A percentile compares a stretch with the other conserved stretches of the same genome.
These are phyloP conservation scores for Neolamprologus longior DNA, from an alignment of 2,113 vertebrate species.

Conservation along the genomic window DNA sequence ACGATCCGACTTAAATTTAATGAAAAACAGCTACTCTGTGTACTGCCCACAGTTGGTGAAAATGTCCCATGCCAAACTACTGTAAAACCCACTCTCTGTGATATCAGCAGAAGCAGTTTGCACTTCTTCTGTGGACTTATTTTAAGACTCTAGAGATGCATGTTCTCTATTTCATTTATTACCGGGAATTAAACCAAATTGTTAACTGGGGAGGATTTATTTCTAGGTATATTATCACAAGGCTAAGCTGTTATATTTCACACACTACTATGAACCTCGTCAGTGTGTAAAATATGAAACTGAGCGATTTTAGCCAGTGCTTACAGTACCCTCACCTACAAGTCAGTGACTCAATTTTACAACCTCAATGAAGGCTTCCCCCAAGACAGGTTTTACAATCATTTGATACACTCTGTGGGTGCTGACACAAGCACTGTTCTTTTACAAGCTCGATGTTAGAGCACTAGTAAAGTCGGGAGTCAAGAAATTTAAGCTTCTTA, in stretches of 20 bases:
- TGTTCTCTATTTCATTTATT: background rate
- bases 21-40: background rate
- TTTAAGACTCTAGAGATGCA: background rate
- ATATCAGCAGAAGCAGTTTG: background rate
- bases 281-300: conserved; percentile 27
- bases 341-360: conserved; percentile 9
- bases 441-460: conserved; percentile 32
- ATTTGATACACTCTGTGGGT: background rate
- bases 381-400: background rate
- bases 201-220: background rate
- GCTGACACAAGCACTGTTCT: conserved; percentile 17
- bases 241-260: background rate
- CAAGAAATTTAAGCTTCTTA: conserved; percentile 30
- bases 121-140: background rate
- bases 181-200: background rate
- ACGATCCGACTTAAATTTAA: background rate
- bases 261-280: background rate
- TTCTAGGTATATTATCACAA: background rate
- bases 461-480: background rate
- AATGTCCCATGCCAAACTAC: background rate
- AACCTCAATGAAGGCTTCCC: background rate
- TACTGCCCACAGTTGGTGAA: background rate
- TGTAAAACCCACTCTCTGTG: background rate
- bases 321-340: background rate
- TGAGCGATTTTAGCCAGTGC: background rate